Base-by-base conservation (phyloP, 2,888 invertebrate species). In the Reticulitermes lucifugus region DNA sequence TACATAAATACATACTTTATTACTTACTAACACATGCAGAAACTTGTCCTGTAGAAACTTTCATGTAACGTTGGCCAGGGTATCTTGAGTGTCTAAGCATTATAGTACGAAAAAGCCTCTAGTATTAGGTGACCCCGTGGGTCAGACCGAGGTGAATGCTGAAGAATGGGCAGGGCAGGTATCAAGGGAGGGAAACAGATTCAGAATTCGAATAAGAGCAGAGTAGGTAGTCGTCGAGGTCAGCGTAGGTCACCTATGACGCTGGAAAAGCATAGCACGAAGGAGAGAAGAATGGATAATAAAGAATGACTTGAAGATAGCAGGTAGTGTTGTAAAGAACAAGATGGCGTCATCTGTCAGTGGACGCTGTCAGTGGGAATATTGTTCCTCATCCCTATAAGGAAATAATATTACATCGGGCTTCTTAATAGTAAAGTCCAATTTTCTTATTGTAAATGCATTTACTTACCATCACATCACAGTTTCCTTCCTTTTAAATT, bases 141-240 rank as follows among this genome's bases (percentile, higher is more conserved):
- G 80, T 80, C 59, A 80, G 51, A 79, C 51, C 79, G 79, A 79
- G 79, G 79, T 79, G 79, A 79, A 79, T 80, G 59, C 80, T 59
- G 80, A 80, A 59, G 60, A 59, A 80, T 80, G 80, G 80, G 80
- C 80, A 80, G 80, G 80, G 80, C 80, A 80, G 80, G 77, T 79
- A 79, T 79, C 73, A 35, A 73, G 73, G 79, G 79, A 79, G 79
- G 79, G 79, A 51, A 43, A n/a, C 79, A 51, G 79, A 77, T 79
- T 79, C 79, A 79, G 79, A 79, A 79, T 79, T 79, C 80, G 80
- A 80, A 80, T 80, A 80, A 80, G 80, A 80, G 59, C 59, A 80
- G 55, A 80, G 80, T 80, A 80, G 80, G 80, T 80, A 80, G 80
- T 80, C 80, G 80, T n/a, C 12, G 80, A 80, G 80, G 80, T 80